Evolutionary conservation across 2,113 vertebrate species (phyloP), one percentile per base, ranked within the genome.

Genomic region (Siniperca chuatsi): DNA sequence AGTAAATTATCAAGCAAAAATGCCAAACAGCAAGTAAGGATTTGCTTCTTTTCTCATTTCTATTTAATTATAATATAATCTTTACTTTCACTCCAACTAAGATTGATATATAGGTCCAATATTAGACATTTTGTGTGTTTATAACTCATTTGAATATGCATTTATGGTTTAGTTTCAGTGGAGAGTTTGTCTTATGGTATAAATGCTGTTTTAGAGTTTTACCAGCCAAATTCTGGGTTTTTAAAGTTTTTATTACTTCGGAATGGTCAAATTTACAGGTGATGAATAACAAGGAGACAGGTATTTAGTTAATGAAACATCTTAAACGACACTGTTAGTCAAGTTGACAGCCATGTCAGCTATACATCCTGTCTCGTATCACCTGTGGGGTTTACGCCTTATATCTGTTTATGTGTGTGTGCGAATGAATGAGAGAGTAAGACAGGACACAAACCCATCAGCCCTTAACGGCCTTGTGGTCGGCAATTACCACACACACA

Each of bases 401-500:
- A 6, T 37, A 6, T 37, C 4, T 37, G 35, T 37, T 50, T 61
- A 6, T 54, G 16, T 35, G 20, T 33, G 33, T 33, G 54, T 57
- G 3, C 4, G 0, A 37, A 25, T 70, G 8, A 50, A 75, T 55
- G 18, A 57, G 33, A 20, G 11, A 42, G 33, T 5, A 3, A 23
- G 68, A 37, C 35, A 1, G 79, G 71, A 87, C 48, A 67, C 68
- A 44, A 76, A 40, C 77, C 78, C 85, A 42, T 82, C 69, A 75
- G 78, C 35, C 13, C 40, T 77, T 70, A 29, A 46, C 35, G 42
- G 62, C 86, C 90, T 79, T 83, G 67, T 65, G 18, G 35, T 60
- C 37, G 73, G 29, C 79, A 48, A 13, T 87, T 70, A 72, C 44
- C 58, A 4, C 64, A 0, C 66, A 12, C 77, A 60, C 46, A 29